These are phyloP conservation scores for Lamellibrachia luymesi DNA, from an alignment of 1,140 invertebrate genomes.

Conservation along the genomic window DNA sequence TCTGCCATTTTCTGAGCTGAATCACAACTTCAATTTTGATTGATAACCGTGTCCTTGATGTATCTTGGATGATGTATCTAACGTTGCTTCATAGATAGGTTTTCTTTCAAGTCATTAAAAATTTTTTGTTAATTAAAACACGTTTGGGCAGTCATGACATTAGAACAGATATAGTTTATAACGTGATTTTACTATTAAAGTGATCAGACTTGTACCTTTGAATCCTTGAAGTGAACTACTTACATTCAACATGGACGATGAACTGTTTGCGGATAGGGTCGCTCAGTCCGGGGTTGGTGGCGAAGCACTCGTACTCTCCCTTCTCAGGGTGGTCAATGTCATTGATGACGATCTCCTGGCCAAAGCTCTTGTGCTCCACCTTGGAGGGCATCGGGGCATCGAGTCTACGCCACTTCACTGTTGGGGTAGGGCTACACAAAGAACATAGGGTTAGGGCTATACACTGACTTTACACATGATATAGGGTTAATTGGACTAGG, in stretches of 20 bases:
- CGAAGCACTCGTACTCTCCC: slow-evolving; percentile 77
- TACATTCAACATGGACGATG: slow-evolving; percentile 75
- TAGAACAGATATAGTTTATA: too few relatives aligned
- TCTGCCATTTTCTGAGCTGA: too few relatives aligned
- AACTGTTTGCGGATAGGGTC: slow-evolving; percentile 26
- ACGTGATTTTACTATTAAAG: too few relatives aligned
- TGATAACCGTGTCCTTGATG: too few relatives aligned
- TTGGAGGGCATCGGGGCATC: slow-evolving; percentile 29
- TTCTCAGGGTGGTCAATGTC: slow-evolving; percentile 82
- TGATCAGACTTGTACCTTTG: too few relatives aligned
- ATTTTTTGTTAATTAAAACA: too few relatives aligned
- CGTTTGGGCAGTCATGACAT: too few relatives aligned
- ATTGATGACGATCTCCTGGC: slow-evolving; percentile 76
- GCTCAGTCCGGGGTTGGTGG: slow-evolving; percentile 66
- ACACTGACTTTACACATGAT: neutral
- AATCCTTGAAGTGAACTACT: slow-evolving; percentile 25
- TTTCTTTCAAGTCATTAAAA: too few relatives aligned
- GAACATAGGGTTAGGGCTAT: neutral
- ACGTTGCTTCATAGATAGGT: too few relatives aligned
- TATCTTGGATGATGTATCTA: too few relatives aligned
- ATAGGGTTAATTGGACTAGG: neutral
- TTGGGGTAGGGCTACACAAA: slow-evolving; percentile 57
- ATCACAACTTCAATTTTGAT: too few relatives aligned
- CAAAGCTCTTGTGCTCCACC: slow-evolving; percentile 38
- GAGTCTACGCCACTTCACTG: slow-evolving; percentile 66